Evolutionary conservation across 2,888 invertebrate genomes (phyloP).

Genomic region (Didymodactylos carnosus): DNA sequence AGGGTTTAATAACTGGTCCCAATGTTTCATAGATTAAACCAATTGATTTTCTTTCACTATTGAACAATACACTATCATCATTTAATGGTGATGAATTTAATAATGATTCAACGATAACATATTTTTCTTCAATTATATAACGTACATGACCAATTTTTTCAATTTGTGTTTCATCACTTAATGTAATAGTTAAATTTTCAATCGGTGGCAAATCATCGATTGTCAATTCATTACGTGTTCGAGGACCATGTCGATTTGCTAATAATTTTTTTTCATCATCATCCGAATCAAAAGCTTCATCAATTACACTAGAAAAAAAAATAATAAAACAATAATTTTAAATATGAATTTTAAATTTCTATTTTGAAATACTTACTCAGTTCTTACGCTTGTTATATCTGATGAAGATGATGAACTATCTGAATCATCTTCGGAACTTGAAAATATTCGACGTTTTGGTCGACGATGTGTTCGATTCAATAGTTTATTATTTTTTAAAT

Average conservation of each 20-base stretch:
- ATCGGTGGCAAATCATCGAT: constrained; percentile 12
- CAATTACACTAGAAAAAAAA: neutral
- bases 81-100: constrained; percentile 1
- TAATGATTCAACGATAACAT: constrained; percentile 7
- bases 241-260: neutral
- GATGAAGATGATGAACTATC: neutral
- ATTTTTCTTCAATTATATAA: constrained; percentile 6
- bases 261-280: constrained; percentile 1
- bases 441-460: neutral
- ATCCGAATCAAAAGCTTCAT: neutral
- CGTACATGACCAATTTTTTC: constrained; percentile 5
- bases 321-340: too few species aligned
- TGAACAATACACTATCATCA: constrained; percentile 10
- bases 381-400: neutral
- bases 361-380: too few species aligned
- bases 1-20: constrained; percentile 14
- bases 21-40: constrained; percentile 13
- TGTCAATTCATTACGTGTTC: constrained; percentile 4
- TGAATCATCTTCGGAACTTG: neutral
- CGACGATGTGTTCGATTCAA: neutral
- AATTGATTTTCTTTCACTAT: constrained; percentile 4
- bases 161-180: neutral
- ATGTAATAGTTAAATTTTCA: constrained; percentile 1
- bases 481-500: too few species aligned
- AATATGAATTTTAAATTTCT: neutral